A percentile compares a stretch with the other conserved stretches of the same genome.
Conservation (phyloP, 1,140 invertebrate species). For the Drosophila ananassae region DNA sequence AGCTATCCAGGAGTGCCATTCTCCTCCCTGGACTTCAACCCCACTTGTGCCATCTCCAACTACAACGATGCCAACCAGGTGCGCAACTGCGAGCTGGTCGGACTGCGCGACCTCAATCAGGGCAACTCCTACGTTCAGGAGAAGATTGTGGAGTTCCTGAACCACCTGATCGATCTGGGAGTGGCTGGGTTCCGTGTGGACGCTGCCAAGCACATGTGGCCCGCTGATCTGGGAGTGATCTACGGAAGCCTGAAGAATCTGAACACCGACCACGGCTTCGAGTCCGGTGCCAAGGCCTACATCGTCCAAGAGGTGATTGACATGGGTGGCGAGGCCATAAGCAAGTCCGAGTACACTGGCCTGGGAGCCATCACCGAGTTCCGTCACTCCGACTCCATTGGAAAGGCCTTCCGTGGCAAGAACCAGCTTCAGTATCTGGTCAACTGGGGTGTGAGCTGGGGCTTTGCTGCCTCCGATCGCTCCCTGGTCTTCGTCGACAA, state of each 20-base stretch:
- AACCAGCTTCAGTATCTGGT: not conserved
- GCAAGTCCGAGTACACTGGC: slow-evolving; percentile 1
- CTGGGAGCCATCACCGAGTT: slow-evolving; percentile 2
- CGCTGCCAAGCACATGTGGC: slow-evolving; percentile 2
- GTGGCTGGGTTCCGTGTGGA: not conserved
- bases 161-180: slow-evolving; percentile 1
- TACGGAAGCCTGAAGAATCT: not conserved
- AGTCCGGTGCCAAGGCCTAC: not conserved
- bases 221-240: not conserved
- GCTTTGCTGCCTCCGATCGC: not conserved
- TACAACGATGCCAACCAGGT: slow-evolving; percentile 5
- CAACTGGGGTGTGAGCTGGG: not conserved
- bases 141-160: slow-evolving; percentile 3
- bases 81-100: slow-evolving; percentile 3
- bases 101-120: slow-evolving; percentile 1
- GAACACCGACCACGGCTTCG: slow-evolving; percentile 1
- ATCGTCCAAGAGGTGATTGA: not conserved
- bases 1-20: not conserved
- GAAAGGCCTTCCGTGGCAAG: slow-evolving; percentile 1
- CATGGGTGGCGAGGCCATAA: slow-evolving; percentile 1
- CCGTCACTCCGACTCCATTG: not conserved
- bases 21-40: slow-evolving; percentile 3
- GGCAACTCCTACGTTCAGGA: not conserved
- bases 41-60: slow-evolving; percentile 1
- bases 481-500: slow-evolving; percentile 5